A percentile compares a stretch with the other conserved stretches of the same genome.
phyloP scores from a whole-genome alignment of 2,888 invertebrate species.

The Drosophila multiciliata region DNA sequence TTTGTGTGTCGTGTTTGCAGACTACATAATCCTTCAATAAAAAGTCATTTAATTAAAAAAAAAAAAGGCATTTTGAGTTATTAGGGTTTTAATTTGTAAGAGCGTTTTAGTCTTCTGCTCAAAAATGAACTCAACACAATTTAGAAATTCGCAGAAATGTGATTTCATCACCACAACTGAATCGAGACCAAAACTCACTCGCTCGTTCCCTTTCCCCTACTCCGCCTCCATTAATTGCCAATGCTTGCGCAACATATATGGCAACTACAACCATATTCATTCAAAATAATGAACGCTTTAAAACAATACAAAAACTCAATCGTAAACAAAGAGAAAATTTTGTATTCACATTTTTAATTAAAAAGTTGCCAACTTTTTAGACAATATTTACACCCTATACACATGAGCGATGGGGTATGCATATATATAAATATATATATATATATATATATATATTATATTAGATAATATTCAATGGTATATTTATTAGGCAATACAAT shows the following conservation, averaged over 20 bases:
- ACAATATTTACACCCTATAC: conserved; percentile 5
- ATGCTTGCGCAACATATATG: conserved; percentile 35
- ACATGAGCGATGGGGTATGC: not conserved
- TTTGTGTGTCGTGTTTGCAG: not conserved
- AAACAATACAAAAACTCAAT: conserved; percentile 1
- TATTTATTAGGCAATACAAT: too few species aligned
- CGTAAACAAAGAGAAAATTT: conserved; percentile 29
- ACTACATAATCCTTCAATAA: not conserved
- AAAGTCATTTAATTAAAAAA: not conserved
- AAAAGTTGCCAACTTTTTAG: conserved; percentile 35
- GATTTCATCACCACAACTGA: conserved; percentile 40
- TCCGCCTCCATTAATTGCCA: not conserved
- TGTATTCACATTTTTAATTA: conserved; percentile 19
- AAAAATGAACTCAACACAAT: not conserved
- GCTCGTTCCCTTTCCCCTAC: not conserved
- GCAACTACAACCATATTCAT: conserved; percentile 12
- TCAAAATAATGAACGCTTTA: conserved; percentile 18
- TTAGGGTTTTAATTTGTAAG: not conserved
- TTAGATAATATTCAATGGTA: too few species aligned
- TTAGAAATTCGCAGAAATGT: conserved; percentile 42
- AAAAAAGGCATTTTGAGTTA: not conserved
- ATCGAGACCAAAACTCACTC: conserved; percentile 15
- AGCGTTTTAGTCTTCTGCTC: not conserved
- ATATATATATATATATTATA: too few species aligned
- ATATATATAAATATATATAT: too few species aligned